Evolutionary conservation across 2,888 invertebrate species (phyloP).

Genomic region (Athripsodes cinereus): DNA sequence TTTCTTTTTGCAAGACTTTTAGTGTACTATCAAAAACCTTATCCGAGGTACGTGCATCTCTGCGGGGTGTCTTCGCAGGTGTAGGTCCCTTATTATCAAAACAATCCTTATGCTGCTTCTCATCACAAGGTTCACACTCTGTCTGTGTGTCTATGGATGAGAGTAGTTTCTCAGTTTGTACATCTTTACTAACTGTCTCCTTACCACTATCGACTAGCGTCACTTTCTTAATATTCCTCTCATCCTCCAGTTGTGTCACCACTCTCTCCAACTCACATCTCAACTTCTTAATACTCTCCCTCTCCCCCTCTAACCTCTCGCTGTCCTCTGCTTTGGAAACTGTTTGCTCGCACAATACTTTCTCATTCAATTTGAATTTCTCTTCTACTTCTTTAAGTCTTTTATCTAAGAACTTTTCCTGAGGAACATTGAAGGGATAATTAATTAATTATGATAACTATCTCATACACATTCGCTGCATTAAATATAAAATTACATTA

Average conservation of each 20-base stretch:
- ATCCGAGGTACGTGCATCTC: too few species aligned
- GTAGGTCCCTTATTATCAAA: too few species aligned
- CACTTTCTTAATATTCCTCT: neutral
- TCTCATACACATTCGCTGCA: too few species aligned
- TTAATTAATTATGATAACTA: too few species aligned
- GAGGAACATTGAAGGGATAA: too few species aligned
- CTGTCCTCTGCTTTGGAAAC: neutral
- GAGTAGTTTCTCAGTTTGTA: constrained; percentile 5
- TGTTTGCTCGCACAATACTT: neutral
- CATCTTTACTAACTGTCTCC: constrained; percentile 10
- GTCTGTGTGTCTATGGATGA: constrained; percentile 11
- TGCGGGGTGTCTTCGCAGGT: too few species aligned
- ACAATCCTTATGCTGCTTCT: too few species aligned
- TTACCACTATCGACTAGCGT: neutral
- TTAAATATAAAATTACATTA: too few species aligned
- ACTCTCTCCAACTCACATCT: constrained; percentile 16
- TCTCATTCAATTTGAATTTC: neutral
- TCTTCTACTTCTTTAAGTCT: constrained; percentile 15
- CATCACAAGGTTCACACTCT: neutral
- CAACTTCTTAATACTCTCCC: constrained; percentile 14
- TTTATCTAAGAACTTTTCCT: constrained; percentile 20
- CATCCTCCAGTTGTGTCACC: neutral
- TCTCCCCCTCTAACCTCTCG: neutral
- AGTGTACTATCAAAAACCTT: constrained; percentile 2
- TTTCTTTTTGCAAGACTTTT: constrained; percentile 28